Conservation (phyloP, 2,113 vertebrate species). For the Irena cyanogastra region DNA sequence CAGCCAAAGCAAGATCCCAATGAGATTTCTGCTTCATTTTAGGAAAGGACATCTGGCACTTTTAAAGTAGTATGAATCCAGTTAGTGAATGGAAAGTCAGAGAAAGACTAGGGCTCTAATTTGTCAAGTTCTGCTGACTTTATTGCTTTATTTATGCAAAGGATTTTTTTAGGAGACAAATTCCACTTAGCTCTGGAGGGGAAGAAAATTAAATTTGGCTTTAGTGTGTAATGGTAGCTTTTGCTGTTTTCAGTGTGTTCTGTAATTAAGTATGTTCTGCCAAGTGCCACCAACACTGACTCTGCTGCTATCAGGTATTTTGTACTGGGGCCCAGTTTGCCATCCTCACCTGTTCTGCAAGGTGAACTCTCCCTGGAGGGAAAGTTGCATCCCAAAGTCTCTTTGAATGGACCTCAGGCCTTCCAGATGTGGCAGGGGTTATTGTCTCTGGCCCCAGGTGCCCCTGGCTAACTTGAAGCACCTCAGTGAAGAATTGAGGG, state of each 20-base stretch:
- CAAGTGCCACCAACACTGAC: not conserved
- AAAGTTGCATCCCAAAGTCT: not conserved
- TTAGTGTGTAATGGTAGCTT: not conserved
- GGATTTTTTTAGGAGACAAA: not conserved
- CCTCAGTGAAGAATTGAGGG: not conserved
- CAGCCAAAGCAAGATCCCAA: not conserved
- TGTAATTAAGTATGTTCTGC: not conserved
- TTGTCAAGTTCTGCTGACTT: not conserved
- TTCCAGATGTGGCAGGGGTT: not conserved
- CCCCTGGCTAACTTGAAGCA: not conserved
- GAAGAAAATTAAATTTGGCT: constrained; percentile 16
- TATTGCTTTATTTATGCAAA: not conserved
- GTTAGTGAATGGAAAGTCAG: not conserved
- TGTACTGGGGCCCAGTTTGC: not conserved
- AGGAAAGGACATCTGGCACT: not conserved
- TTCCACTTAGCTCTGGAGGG: not conserved
- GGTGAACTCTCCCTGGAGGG: not conserved
- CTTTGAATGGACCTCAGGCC: not conserved
- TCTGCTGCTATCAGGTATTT: not conserved
- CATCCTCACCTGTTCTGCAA: not conserved
- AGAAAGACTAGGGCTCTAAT: not conserved
- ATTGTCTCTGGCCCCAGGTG: not conserved
- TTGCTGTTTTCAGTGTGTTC: not conserved
- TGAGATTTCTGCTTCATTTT: not conserved
- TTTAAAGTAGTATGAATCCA: not conserved